These are phyloP conservation scores for Galeopterus variegatus DNA, from an alignment of 2,113 vertebrate genomes.

Conservation along the genomic window DNA sequence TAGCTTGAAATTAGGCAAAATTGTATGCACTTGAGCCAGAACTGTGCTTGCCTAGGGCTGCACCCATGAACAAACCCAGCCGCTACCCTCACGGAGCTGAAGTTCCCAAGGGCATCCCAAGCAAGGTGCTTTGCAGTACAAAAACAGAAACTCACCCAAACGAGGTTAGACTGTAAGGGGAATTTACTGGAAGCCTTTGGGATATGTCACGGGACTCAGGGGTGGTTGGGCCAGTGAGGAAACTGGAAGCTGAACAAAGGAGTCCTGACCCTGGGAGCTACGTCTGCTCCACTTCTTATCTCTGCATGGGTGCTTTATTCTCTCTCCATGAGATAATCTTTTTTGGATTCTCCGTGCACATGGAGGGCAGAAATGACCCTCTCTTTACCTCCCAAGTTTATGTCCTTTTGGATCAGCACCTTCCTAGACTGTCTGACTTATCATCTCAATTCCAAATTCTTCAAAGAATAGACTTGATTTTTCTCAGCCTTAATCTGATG, in stretches of 20 bases:
- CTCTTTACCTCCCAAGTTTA: neutral
- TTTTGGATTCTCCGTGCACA: neutral
- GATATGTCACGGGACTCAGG: neutral
- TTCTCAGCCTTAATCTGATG: neutral
- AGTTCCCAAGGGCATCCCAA: neutral
- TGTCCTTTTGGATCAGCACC: neutral
- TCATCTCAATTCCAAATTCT: conserved; percentile 34
- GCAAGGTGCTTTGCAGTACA: neutral
- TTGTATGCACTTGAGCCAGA: neutral
- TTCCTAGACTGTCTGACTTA: neutral
- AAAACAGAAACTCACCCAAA: neutral
- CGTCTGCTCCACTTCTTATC: neutral
- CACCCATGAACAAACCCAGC: neutral
- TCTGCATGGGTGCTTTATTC: neutral
- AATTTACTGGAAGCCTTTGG: neutral
- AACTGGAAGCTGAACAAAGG: neutral
- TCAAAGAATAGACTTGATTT: conserved; percentile 3
- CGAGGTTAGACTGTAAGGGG: neutral
- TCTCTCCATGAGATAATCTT: neutral
- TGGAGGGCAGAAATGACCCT: neutral
- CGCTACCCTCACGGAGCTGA: neutral
- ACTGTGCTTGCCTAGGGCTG: neutral
- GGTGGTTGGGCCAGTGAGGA: neutral
- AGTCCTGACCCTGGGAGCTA: neutral
- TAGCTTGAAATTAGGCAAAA: neutral